Evolutionary conservation across 1,140 invertebrate species (phyloP), one percentile per base, ranked within the genome.

Genomic region (Anthonomus grandis): DNA sequence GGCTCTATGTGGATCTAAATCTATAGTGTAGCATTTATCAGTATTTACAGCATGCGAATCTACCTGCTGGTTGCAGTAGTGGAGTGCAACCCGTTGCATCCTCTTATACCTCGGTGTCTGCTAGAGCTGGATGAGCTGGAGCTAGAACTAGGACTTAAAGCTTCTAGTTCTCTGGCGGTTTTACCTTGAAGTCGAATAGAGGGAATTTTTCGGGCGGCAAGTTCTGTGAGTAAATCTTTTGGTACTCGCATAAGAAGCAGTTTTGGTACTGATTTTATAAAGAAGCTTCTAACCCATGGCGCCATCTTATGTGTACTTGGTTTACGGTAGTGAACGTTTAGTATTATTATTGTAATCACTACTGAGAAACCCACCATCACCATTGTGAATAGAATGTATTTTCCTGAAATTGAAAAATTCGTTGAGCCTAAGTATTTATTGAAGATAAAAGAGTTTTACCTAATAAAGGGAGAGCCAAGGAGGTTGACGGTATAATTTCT

Each of bases 341-440:
- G 78, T 65, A 99, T 95, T 52, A 97, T 86, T 62, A 99, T 98
- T 17, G 97, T 98, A 60, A 98, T 90, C 13, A 97, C 86, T 34
- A 99, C 96, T 17, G 95, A 98, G 6, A 98, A 75, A 0, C 90
- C 95, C 1, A 99, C 96, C 18, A 99, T 79, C 34, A 98, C 83
- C 95, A 99, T 98, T 1, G 97, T 99, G 72, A 99, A 99, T 0
- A 99, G 81, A 0, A 99, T 82, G 76, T 99, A 99, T 76, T 98
- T 98, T 15, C 50, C 50, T 53, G 17, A 18, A 53, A 53, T 15
- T 3, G 10, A 41, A 21, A 23, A 46, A 18, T 18, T 21, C 8
- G 21, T 46, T 31, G 8, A 17, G n/a, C 19, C 6, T 41, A 9
- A n/a, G 13, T n/a, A n/a, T 41, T 17, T 41, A 9, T 1, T 41